These are phyloP conservation scores for Catharus ustulatus DNA, from an alignment of 2,797 vertebrate genomes.

Conservation along the genomic window DNA sequence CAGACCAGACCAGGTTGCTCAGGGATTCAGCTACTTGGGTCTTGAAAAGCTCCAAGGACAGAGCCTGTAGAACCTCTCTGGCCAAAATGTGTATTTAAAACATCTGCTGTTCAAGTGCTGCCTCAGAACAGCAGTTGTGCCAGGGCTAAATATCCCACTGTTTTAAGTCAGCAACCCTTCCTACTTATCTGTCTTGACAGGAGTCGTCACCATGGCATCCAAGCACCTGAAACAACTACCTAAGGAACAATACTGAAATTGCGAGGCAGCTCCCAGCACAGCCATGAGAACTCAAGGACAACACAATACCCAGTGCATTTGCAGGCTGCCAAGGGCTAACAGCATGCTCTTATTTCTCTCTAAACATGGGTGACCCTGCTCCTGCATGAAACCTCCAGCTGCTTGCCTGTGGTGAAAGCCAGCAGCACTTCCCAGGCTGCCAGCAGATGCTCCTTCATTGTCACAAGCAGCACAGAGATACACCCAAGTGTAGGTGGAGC, in stretches of 20 bases:
- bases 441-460: background rate
- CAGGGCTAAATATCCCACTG: background rate
- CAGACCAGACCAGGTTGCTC: background rate
- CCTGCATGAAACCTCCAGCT: background rate
- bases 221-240: conserved; percentile 29
- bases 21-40: background rate
- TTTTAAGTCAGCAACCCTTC: conserved; percentile 18
- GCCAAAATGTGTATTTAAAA: background rate
- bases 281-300: background rate
- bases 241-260: conserved; percentile 1
- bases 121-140: background rate
- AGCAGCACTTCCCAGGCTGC: background rate
- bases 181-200: conserved; percentile 38
- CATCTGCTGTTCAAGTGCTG: background rate
- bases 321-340: background rate
- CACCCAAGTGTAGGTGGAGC: background rate
- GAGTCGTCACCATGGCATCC: conserved; percentile 26
- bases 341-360: background rate
- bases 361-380: background rate
- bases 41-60: background rate
- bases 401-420: background rate
- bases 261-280: conserved; percentile 7
- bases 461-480: background rate
- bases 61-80: background rate
- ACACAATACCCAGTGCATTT: background rate